A percentile compares a stretch with the other conserved stretches of the same genome.
Conservation (phyloP, 2,888 invertebrate species). For the Agrotis puta region DNA sequence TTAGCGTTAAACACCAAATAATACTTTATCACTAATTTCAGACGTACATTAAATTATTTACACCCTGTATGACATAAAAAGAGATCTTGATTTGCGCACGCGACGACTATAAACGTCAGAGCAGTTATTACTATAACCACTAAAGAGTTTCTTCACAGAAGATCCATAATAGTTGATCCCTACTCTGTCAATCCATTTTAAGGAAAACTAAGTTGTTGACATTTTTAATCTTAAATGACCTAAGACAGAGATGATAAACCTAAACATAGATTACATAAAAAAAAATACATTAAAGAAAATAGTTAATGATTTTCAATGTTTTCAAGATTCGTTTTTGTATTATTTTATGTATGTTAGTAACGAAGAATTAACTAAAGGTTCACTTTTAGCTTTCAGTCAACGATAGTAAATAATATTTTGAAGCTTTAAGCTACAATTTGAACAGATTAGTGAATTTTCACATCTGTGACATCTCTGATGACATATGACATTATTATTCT, state of each 20-base stretch:
- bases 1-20: conserved; percentile 84
- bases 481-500: not conserved
- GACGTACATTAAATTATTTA: conserved; percentile 78
- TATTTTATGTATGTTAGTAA: not conserved
- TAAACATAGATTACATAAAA: too few species aligned
- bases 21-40: conserved; percentile 81
- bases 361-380: not conserved
- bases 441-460: too few species aligned
- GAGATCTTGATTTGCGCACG: conserved; percentile 82
- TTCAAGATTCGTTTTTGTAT: not conserved
- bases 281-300: too few species aligned
- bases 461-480: too few species aligned
- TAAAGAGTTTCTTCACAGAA: conserved; percentile 31
- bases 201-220: too few species aligned
- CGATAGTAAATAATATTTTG: not conserved
- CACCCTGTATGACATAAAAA: conserved; percentile 75
- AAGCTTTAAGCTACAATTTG: not conserved
- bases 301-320: not conserved
- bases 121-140: conserved; percentile 49
- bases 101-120: conserved; percentile 70
- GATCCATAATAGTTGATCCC: conserved; percentile 1
- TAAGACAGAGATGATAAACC: too few species aligned
- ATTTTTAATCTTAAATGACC: too few species aligned
- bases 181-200: too few species aligned
- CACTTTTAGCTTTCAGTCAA: not conserved